These are phyloP conservation scores for Aurelia coerulea DNA, from an alignment of 30 jellyfish, hydroid and myxozoan species.

Conservation along the genomic window DNA sequence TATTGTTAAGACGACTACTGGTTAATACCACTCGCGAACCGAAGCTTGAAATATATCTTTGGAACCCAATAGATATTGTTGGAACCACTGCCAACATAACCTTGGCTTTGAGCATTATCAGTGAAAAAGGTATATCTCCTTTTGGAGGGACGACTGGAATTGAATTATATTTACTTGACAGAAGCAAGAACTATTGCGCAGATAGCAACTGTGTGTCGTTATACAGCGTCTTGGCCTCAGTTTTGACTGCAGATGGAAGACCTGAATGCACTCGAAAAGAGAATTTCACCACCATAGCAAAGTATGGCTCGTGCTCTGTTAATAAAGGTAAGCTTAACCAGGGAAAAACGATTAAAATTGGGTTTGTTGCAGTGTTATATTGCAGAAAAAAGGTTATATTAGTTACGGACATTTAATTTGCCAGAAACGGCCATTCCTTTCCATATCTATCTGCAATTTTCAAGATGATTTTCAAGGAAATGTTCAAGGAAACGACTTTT, in stretches of 20 bases:
- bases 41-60: slow-evolving; percentile 19
- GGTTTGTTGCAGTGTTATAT: no score
- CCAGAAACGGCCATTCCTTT: no score
- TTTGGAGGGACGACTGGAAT: not conserved
- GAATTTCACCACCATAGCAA: slow-evolving; percentile 6
- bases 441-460: no score
- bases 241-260: slow-evolving; percentile 1
- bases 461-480: no score
- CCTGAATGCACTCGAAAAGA: slow-evolving; percentile 60
- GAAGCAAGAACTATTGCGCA: slow-evolving; percentile 39
- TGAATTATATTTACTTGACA: slow-evolving; percentile 11
- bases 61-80: slow-evolving; percentile 39
- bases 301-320: slow-evolving; percentile 42
- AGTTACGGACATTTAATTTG: no score
- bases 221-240: not conserved
- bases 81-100: slow-evolving; percentile 30
- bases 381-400: no score
- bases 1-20: slow-evolving; percentile 29
- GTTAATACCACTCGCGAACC: slow-evolving; percentile 32
- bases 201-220: slow-evolving; percentile 32
- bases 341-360: no score
- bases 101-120: not conserved
- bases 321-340: not conserved
- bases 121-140: not conserved
- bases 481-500: no score